Base-by-base conservation (phyloP, 2,113 vertebrate species). In the Lepidothrix coronata region DNA sequence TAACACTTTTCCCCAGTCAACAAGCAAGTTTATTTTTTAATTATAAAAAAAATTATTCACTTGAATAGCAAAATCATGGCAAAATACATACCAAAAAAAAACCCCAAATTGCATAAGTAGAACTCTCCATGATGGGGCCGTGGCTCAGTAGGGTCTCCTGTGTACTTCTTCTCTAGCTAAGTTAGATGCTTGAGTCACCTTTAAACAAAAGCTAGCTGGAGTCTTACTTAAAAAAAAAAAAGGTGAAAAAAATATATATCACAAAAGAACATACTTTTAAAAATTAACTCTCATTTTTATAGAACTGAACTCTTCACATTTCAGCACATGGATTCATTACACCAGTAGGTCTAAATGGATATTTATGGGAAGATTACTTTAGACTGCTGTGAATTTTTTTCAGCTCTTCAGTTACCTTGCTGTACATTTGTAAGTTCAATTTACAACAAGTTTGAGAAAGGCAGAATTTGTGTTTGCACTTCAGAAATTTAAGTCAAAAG, bases 181-280 rank as follows among this genome's bases (percentile, higher is more conserved):
- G 21, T 37, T 54, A n/a, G 20, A 39, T 76, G 12, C 9, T 80
- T 72, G 15, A 65, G 25, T 52, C 24, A n/a, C 6, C 19, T 88
- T 78, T 82, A 51, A 75, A 85, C 12, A 81, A 79, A 72, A 82
- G 11, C 7, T 49, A 51, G 24, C 12, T 55, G 51, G 6, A 51
- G 1, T 46, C 1, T 11, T 46, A 55, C 33, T 54, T 8, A 20
- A 72, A 49, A 43, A 15, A 33, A 54, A 51, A 25, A 22, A 25
- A 14, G 27, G 25, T 27, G 27, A 35, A 28, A 4, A 6, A 41
- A n/a, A 43, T 12, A 54, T 22, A 21, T 1, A 31, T 0, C 20
- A 27, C 2, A 33, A 52, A 79, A 61, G 0, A 17, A 31, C 2
- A 0, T 18, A 4, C 49, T 73, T 85, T 70, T 46, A 0, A 1